Evolutionary conservation across 1,140 invertebrate genomes (phyloP), one percentile per base, ranked within the genome.

Genomic region (Apis dorsata): DNA sequence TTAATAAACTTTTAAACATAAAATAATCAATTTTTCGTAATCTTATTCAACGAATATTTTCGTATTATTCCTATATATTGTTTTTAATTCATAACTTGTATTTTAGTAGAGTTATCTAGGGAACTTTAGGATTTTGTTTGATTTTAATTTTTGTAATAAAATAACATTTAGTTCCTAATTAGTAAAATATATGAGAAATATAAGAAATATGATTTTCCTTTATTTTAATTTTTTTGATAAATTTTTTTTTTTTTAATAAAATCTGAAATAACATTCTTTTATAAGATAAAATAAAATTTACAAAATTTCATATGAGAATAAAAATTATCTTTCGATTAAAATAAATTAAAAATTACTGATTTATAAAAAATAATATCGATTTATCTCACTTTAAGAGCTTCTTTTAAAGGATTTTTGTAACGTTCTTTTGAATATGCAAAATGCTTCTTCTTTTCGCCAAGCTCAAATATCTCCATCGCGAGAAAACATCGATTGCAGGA

Each of bases 311-410:
- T 15, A 63, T 9, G 13, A 24, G 13, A 24, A 63, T 63, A n/a
- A 13, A 63, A 28, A 60, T 11, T 60, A 60, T 63, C 7, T 13
- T 24, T 63, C n/a, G n/a, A 15, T 15, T 63, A 63, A 63, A 63
- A 24, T 8, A 63, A 15, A 15, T 44, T 44, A 44, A 44, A 44
- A 44, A 44, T 44, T 4, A 44, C 34, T 44, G 34, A 44, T 44
- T 44, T 44, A 44, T 44, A 44, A 44, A 44, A 44, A 44, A 44
- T 44, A 7, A 4, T 44, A 44, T 44, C 5, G 9, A n/a, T 57
- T 63, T 9, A 5, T 65, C 81, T 80, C 49, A 88, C 87, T 79
- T 62, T 81, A 49, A 85, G 65, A 17, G 76, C 85, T 62, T 88
- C 86, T 15, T 1, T 44, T 9, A 79, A 59, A 17, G 85, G 82